Evolutionary conservation across 2,797 vertebrate species (phyloP).

Genomic region (Enteromius treurensis): DNA sequence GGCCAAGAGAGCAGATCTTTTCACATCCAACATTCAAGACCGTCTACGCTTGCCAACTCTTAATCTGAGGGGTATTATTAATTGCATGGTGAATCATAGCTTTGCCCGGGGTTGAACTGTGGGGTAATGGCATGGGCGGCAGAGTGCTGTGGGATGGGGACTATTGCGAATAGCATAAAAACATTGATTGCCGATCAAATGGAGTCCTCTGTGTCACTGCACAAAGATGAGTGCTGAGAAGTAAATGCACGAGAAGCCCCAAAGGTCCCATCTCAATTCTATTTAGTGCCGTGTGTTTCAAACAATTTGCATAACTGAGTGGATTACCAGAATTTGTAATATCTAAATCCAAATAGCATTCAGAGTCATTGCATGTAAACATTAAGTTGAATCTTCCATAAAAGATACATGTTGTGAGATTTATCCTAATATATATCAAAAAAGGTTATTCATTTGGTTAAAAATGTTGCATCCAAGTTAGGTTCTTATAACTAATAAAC

Average conservation of each 20-base stretch:
- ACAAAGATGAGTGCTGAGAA: slow-evolving; percentile 22
- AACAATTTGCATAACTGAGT: neutral
- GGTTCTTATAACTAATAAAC: neutral
- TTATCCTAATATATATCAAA: neutral
- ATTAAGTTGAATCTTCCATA: neutral
- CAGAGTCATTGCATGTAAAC: neutral
- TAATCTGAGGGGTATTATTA: slow-evolving; percentile 51
- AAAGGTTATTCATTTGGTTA: neutral
- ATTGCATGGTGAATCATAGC: slow-evolving; percentile 44
- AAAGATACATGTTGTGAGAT: neutral
- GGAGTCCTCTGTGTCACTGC: neutral
- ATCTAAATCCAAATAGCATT: neutral
- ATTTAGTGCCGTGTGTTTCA: slow-evolving; percentile 1
- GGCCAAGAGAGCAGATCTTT: slow-evolving; percentile 19
- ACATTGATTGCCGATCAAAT: slow-evolving; percentile 45
- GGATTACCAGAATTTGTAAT: neutral
- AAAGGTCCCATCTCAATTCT: slow-evolving; percentile 29
- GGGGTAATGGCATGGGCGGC: slow-evolving; percentile 11
- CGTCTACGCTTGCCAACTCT: slow-evolving; percentile 28
- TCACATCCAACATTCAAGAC: slow-evolving; percentile 32
- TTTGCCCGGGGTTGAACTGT: slow-evolving; percentile 34
- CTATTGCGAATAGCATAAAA: slow-evolving; percentile 30
- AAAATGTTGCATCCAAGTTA: neutral
- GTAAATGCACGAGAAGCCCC: slow-evolving; percentile 22
- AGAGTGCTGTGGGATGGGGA: neutral